A percentile compares a stretch with the other conserved stretches of the same genome.
Conservation (phyloP, 2,113 vertebrate species). For the Phocoena sinus region DNA sequence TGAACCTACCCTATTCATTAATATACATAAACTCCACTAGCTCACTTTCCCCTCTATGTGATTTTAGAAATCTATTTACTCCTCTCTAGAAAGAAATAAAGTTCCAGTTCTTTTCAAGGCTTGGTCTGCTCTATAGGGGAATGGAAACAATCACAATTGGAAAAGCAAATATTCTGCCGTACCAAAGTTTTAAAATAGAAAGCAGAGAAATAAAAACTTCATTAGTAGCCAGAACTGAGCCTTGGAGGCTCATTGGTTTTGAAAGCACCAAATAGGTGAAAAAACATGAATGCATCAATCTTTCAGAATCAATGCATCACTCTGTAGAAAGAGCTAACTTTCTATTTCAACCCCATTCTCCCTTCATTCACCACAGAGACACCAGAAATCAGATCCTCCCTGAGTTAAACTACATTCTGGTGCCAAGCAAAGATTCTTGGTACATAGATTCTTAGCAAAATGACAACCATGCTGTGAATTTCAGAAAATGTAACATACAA, state of each 20-base stretch:
- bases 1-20: background rate
- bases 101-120: background rate
- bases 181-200: slow-evolving; percentile 66
- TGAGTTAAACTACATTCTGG: slow-evolving; percentile 10
- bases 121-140: background rate
- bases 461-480: slow-evolving; percentile 27
- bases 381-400: slow-evolving; percentile 18
- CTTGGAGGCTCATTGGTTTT: slow-evolving; percentile 70
- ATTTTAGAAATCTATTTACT: slow-evolving; percentile 38
- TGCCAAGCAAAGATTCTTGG: slow-evolving; percentile 13
- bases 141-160: slow-evolving; percentile 47
- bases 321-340: slow-evolving; percentile 57
- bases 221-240: slow-evolving; percentile 53
- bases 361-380: slow-evolving; percentile 20
- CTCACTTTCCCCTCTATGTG: background rate
- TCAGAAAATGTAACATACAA: slow-evolving; percentile 41
- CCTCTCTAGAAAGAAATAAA: slow-evolving; percentile 7
- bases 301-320: slow-evolving; percentile 63
- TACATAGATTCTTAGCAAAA: slow-evolving; percentile 54
- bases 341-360: slow-evolving; percentile 51
- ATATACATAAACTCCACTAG: background rate
- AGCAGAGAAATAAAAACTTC: slow-evolving; percentile 65
- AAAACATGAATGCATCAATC: slow-evolving; percentile 71
- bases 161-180: slow-evolving; percentile 58
- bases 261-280: slow-evolving; percentile 66